Conservation (phyloP, 2,113 vertebrate genomes). For the Megaceryle torquata region DNA sequence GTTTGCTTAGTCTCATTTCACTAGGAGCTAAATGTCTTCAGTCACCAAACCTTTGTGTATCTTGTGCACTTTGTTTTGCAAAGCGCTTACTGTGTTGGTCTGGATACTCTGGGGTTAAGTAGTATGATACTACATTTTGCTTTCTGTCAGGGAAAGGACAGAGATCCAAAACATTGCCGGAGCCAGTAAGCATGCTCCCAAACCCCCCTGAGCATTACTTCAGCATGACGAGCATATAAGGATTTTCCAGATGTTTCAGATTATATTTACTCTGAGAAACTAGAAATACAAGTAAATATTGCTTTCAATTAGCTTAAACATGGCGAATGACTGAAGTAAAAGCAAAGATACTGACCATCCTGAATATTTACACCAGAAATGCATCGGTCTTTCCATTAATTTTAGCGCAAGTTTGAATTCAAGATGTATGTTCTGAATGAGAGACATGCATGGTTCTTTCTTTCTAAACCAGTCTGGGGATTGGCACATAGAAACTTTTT, state of each 20-base stretch:
- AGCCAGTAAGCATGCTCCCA: constrained; percentile 33
- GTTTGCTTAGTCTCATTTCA: background rate
- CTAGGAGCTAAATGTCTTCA: background rate
- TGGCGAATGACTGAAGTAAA: background rate
- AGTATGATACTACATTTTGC: background rate
- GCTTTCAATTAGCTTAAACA: background rate
- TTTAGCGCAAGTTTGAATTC: background rate
- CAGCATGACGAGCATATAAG: background rate
- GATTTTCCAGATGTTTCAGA: constrained; percentile 61
- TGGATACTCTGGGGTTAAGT: constrained; percentile 27
- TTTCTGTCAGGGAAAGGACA: background rate
- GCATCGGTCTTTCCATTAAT: background rate
- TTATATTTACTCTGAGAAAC: constrained; percentile 54
- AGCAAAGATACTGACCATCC: background rate
- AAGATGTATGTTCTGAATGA: background rate
- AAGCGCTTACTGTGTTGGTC: background rate
- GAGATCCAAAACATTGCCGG: constrained; percentile 22
- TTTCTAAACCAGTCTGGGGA: background rate
- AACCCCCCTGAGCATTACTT: constrained; percentile 67
- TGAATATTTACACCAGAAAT: background rate
- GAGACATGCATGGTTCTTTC: background rate
- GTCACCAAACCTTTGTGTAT: background rate
- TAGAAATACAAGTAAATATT: constrained; percentile 13
- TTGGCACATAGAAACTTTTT: background rate
- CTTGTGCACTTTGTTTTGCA: background rate